Evolutionary conservation across 2,888 invertebrate genomes (phyloP).

Genomic region (Pyrgus malvae): DNA sequence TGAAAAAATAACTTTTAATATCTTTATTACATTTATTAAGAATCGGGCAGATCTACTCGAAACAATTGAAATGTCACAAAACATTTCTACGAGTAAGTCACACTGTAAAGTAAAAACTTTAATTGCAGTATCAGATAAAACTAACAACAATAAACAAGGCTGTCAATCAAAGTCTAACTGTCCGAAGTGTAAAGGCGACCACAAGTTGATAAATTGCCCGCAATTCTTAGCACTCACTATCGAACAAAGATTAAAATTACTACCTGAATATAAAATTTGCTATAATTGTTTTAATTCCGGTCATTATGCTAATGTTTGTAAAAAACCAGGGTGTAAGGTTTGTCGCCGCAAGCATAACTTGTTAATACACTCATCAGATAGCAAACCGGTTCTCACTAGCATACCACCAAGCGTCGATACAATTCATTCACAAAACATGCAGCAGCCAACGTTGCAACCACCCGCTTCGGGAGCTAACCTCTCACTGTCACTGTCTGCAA

Average conservation of each 20-base stretch:
- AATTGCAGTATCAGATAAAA: background rate
- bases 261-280: background rate
- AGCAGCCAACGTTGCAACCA: background rate
- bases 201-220: background rate
- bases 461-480: background rate
- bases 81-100: background rate
- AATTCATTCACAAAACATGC: background rate
- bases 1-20: background rate
- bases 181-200: background rate
- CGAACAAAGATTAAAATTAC: background rate
- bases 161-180: background rate
- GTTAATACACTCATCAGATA: background rate
- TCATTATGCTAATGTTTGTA: background rate
- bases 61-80: background rate
- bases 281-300: background rate
- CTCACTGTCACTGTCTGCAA: slow-evolving; percentile 1
- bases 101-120: background rate
- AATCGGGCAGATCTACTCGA: background rate
- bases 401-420: background rate
- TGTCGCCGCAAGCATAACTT: slow-evolving; percentile 7
- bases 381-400: background rate
- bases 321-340: slow-evolving; percentile 3
- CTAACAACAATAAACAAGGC: background rate
- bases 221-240: background rate
- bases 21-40: background rate